phyloP scores from a whole-genome alignment of 2,888 invertebrate genomes.

The Drosophila vallismaia region DNA sequence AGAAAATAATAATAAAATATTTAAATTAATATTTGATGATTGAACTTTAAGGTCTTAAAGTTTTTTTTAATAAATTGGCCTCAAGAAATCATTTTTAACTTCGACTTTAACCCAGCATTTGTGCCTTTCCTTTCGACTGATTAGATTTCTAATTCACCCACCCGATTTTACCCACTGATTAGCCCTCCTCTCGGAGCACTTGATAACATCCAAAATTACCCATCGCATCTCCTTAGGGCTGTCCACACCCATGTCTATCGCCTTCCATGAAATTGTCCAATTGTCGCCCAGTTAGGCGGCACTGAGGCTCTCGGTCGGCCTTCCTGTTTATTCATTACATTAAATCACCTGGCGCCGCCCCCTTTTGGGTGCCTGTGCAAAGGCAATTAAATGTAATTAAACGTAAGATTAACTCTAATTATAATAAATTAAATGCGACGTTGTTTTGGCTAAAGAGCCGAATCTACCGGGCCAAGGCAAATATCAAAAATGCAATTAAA shows the following conservation, averaged over 20 bases:
- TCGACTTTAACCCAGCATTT: background rate
- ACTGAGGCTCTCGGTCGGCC: constrained; percentile 5
- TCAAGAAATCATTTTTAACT: background rate
- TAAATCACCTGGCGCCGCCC: constrained; percentile 45
- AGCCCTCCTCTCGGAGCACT: constrained; percentile 16
- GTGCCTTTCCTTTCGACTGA: background rate
- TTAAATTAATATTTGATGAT: background rate
- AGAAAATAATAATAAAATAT: background rate
- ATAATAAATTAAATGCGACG: constrained; percentile 71
- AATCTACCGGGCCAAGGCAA: constrained; percentile 38
- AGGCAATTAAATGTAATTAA: constrained; percentile 76
- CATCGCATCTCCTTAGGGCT: constrained; percentile 21
- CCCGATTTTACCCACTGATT: constrained; percentile 18
- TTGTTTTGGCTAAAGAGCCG: constrained; percentile 37
- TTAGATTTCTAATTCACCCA: constrained; percentile 27
- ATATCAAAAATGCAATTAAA: constrained; percentile 70
- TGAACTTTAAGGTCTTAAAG: background rate
- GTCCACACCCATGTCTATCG: constrained; percentile 41
- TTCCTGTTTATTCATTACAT: constrained; percentile 64
- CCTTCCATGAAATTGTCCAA: constrained; percentile 47
- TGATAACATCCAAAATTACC: constrained; percentile 40
- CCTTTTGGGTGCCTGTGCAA: constrained; percentile 29
- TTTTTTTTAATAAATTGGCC: background rate
- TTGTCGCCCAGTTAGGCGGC: constrained; percentile 42
- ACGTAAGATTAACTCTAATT: constrained; percentile 73